Evolutionary conservation across 2,797 vertebrate genomes (phyloP).

Genomic region (Parambassis ranga): DNA sequence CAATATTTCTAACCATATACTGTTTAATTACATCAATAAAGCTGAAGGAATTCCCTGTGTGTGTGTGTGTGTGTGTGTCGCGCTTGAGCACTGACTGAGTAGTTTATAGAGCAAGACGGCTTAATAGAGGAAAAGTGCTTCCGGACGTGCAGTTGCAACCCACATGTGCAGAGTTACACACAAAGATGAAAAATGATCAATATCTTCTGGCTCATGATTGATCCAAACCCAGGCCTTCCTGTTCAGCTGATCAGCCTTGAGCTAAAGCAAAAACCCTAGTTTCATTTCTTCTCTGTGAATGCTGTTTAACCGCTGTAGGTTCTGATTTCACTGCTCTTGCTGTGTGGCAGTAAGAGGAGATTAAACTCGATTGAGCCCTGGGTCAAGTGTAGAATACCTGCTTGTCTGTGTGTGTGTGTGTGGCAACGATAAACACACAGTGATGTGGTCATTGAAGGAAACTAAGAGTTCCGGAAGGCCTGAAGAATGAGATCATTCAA

Average conservation of each 20-base stretch:
- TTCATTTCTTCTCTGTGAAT: conserved; percentile 35
- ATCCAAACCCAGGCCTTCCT: conserved; percentile 44
- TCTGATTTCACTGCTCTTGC: not conserved
- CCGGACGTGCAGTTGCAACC: conserved; percentile 40
- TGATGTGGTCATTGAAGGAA: conserved; percentile 62
- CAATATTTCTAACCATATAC: conserved; percentile 68
- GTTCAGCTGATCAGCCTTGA: conserved; percentile 37
- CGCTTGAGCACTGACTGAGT: conserved; percentile 13
- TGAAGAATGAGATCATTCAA: conserved; percentile 72
- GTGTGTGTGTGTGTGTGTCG: conserved; percentile 34
- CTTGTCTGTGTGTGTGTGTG: not conserved
- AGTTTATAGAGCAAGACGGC: conserved; percentile 41
- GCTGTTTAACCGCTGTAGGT: conserved; percentile 12
- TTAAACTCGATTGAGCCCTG: conserved; percentile 9
- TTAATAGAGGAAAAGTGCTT: conserved; percentile 50
- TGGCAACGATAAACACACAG: conserved; percentile 47
- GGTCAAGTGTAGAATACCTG: conserved; percentile 19
- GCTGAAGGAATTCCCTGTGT: conserved; percentile 42
- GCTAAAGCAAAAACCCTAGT: conserved; percentile 41
- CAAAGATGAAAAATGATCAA: conserved; percentile 54
- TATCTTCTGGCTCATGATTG: conserved; percentile 40
- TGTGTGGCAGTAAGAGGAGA: conserved; percentile 7
- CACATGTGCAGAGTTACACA: conserved; percentile 45
- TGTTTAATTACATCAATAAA: conserved; percentile 69
- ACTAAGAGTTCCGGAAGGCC: conserved; percentile 55